Conservation (phyloP, 64 coral and sea anemone species). For the Porites lutea region DNA sequence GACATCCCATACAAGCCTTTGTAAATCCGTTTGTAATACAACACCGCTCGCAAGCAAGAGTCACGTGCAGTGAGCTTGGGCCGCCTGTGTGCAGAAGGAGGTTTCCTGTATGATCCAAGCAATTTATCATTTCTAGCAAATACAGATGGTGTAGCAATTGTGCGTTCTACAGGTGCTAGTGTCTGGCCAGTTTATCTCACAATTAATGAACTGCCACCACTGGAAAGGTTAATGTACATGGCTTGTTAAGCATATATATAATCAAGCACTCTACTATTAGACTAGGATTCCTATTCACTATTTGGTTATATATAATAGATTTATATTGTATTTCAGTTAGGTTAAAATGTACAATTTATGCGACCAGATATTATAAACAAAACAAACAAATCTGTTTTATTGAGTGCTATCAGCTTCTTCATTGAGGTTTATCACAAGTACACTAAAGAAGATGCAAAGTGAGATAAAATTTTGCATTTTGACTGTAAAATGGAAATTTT, state of each 20-base stretch:
- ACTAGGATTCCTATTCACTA: background rate
- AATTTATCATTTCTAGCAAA: background rate
- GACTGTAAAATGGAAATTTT: background rate
- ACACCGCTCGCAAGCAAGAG: too few species aligned
- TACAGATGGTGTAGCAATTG: constrained; percentile 20
- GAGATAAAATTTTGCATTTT: background rate
- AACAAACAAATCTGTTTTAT: background rate
- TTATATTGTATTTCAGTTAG: background rate
- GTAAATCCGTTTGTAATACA: too few species aligned
- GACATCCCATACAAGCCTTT: too few species aligned
- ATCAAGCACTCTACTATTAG: background rate
- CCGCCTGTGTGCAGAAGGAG: too few species aligned
- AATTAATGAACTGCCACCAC: background rate
- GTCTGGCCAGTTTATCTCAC: background rate
- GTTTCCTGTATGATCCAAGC: background rate
- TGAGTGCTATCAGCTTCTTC: background rate
- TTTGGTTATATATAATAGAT: background rate
- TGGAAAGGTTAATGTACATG: background rate
- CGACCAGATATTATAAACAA: background rate
- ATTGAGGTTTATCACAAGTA: background rate
- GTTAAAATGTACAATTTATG: background rate
- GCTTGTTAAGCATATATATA: constrained; percentile 27
- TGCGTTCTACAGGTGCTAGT: background rate
- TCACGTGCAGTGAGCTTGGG: too few species aligned
- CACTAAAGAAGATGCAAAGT: background rate